These are phyloP conservation scores for Nezara viridula DNA, from an alignment of 2,888 invertebrate species.

Conservation along the genomic window DNA sequence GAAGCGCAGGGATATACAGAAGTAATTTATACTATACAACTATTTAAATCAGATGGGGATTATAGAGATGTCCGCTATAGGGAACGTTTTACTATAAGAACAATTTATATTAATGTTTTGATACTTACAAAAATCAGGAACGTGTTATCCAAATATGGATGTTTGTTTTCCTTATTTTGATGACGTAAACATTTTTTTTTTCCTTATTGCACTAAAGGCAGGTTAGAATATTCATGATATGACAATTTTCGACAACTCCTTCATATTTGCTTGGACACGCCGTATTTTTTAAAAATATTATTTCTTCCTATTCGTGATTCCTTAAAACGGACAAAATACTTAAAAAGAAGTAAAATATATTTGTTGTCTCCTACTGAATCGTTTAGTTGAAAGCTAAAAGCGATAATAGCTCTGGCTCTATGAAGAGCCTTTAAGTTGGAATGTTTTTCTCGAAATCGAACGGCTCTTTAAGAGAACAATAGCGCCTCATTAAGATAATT, in stretches of 20 bases:
- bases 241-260: not conserved
- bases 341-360: not conserved
- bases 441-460: not conserved
- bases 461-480: not conserved
- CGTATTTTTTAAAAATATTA: not conserved
- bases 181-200: not conserved
- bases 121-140: too few species aligned
- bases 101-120: too few species aligned
- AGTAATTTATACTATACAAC: too few species aligned
- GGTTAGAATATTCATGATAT: not conserved
- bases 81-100: too few species aligned
- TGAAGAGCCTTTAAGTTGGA: not conserved
- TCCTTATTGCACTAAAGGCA: too few species aligned
- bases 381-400: not conserved
- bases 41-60: too few species aligned
- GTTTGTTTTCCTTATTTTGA: slow-evolving; percentile 18
- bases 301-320: not conserved
- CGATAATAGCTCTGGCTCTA: not conserved
- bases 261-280: not conserved
- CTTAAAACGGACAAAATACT: not conserved
- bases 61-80: too few species aligned
- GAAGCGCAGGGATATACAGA: too few species aligned
- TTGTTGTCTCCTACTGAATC: not conserved
- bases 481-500: slow-evolving; percentile 4
- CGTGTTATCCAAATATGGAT: not conserved